Evolutionary conservation across 2,888 invertebrate genomes (phyloP), one percentile per base, ranked within the genome.

Genomic region (Girardia tigrina): DNA sequence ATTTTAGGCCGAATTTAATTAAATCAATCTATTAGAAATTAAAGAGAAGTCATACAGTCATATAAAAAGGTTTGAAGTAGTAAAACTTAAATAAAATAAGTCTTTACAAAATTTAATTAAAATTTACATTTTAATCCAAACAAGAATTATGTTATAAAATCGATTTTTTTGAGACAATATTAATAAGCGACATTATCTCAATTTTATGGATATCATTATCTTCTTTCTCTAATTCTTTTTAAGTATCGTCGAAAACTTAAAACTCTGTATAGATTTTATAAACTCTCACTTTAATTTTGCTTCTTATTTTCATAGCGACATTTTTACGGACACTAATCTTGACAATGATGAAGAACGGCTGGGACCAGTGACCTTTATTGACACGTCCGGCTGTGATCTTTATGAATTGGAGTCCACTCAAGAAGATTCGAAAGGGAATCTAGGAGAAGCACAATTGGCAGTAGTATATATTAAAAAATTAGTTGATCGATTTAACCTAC

Each of bases 381-480:
- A 88, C 80, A 88, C 87, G 14, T 84, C 86, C 75, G 87, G 87
- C 0, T 87, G 86, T 81, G 84, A 85, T 74, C 82, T 87, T 78
- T 79, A 80, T 76, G 87, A 88, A 79, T 81, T 86, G 28, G 84
- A 83, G 69, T 78, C 83, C 0, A 81, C 82, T 76, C 81, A 85
- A 75, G 83, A 84, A 78, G 79, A 82, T 14, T 85, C 85, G 20
- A 85, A 85, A 78, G 86, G 84, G 29, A 86, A 86, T 80, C 83
- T 85, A 81, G 85, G 85, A 82, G 72, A 28, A 28, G 74, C 12
- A 6, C 72, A 28, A 23, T 26, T 72, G 20, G 75, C 70, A 27
- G 28, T 29, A 1, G 28, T 29, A 14, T 70, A 42, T 20, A 27
- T 36, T 26, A 6, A 73, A 29, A n/a, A 56, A 56, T 2, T 56